Base-by-base conservation (phyloP, 2,888 invertebrate species). In the Acleris emargana region DNA sequence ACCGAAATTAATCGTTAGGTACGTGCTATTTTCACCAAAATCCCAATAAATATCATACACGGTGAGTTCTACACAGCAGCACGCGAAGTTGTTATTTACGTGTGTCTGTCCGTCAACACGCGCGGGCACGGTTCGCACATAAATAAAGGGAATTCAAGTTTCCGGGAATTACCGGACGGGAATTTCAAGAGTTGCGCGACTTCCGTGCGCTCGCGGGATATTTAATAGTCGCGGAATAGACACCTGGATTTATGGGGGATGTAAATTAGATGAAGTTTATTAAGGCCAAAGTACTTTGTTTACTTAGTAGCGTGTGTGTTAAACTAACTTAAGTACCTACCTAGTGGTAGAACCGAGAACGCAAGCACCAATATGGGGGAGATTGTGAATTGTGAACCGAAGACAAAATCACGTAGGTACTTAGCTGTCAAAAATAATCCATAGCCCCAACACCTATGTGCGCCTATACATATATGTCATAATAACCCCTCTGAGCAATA, bases 111-210 rank as follows among this genome's bases (percentile, higher is more conserved):
- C 43, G 58, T 55, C 59, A 18, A 55, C 64, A 66, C 64, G 71
- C 53, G 67, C 71, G 68, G 28, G 71, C 76, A 76, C 73, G 77
- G 67, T 68, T 77, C 73, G 45, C 78, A 78, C 79, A 79, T 80
- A 79, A 81, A 80, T 80, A 76, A 73, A 67, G 60, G 47, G 74
- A 74, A 78, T 74, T 75, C 70, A 64, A 61, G 53, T 60, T 67
- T 58, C 61, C 68, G 68, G 64, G 53, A 60, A 54, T 49, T 60
- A 28, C 68, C 69, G 71, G 70, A 70, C 68, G 69, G 68, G 72
- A 68, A 68, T 68, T 68, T 67, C 66, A 58, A 62, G 62, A 67
- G 67, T 69, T 67, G 67, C 64, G 43, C 64, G 53, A 72, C 69
- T 72, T 72, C 69, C 68, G 67, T 72, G 72, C 72, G 72, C 58